phyloP scores from a whole-genome alignment of 2,888 invertebrate species.

The Punctoribates punctum region DNA sequence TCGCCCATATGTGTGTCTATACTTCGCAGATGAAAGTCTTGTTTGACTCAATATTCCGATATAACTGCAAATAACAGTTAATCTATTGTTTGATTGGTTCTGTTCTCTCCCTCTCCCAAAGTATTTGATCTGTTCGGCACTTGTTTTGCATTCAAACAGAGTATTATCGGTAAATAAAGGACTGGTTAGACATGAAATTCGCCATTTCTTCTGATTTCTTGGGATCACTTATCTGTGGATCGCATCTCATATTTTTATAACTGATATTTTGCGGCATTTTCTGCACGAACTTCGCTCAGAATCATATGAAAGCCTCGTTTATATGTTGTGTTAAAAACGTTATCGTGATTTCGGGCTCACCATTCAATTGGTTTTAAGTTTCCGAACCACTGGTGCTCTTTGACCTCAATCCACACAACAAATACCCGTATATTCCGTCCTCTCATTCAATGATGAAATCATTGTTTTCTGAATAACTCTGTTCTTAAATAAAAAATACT shows the following conservation, averaged over 20 bases:
- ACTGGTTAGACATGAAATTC: conserved; percentile 27
- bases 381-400: conserved; percentile 37
- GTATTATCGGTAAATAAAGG: conserved; percentile 26
- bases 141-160: conserved; percentile 4
- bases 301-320: conserved; percentile 8
- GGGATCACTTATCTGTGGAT: neutral
- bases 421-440: conserved; percentile 3
- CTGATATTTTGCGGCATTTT: conserved; percentile 21
- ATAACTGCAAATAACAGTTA: conserved; percentile 30
- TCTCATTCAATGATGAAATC: conserved; percentile 4
- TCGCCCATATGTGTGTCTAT: neutral
- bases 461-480: conserved; percentile 7
- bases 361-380: conserved; percentile 34
- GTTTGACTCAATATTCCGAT: conserved; percentile 9
- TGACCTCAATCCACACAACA: conserved; percentile 17
- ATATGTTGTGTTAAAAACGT: conserved; percentile 36
- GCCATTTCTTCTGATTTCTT: neutral
- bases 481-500: no score
- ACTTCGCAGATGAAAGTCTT: conserved; percentile 14
- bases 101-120: neutral
- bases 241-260: conserved; percentile 15
- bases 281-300: conserved; percentile 4
- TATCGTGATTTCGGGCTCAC: conserved; percentile 28
- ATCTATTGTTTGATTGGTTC: conserved; percentile 7
- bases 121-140: conserved; percentile 26